These are phyloP conservation scores for Troilus luridus DNA, from an alignment of 2,888 invertebrate species.

Conservation along the genomic window DNA sequence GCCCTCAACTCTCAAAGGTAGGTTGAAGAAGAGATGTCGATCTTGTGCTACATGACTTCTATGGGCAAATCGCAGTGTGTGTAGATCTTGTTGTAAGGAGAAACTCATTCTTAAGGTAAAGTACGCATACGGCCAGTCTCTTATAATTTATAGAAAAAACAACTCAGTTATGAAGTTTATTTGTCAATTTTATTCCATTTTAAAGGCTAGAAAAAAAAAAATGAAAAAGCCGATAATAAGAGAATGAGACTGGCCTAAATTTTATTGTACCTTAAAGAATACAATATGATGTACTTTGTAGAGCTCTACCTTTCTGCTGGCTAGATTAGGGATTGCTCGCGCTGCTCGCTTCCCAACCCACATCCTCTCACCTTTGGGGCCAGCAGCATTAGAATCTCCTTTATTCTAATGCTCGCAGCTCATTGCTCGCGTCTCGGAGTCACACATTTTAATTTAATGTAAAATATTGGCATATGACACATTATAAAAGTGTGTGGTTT, in stretches of 20 bases:
- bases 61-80: conserved; percentile 56
- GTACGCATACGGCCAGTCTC: conserved; percentile 58
- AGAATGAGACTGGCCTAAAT: conserved; percentile 57
- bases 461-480: not conserved
- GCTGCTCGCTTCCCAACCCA: conserved; percentile 53
- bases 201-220: not conserved
- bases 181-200: conserved; percentile 33
- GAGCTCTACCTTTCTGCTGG: conserved; percentile 23
- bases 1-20: conserved; percentile 57
- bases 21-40: conserved; percentile 54
- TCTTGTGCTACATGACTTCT: conserved; percentile 54
- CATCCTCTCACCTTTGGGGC: not conserved
- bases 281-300: conserved; percentile 15
- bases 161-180: conserved; percentile 50
- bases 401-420: conserved; percentile 45
- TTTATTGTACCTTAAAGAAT: conserved; percentile 59
- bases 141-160: conserved; percentile 50
- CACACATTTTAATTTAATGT: conserved; percentile 45
- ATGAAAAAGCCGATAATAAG: not conserved
- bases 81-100: conserved; percentile 59
- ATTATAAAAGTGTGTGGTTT: conserved; percentile 56
- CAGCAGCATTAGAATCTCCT: conserved; percentile 10
- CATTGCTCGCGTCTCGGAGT: conserved; percentile 57
- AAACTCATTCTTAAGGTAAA: conserved; percentile 60
- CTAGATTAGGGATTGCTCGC: conserved; percentile 49